Evolutionary conservation across 2,797 vertebrate genomes (phyloP).

Genomic region (Australoheros facetus): DNA sequence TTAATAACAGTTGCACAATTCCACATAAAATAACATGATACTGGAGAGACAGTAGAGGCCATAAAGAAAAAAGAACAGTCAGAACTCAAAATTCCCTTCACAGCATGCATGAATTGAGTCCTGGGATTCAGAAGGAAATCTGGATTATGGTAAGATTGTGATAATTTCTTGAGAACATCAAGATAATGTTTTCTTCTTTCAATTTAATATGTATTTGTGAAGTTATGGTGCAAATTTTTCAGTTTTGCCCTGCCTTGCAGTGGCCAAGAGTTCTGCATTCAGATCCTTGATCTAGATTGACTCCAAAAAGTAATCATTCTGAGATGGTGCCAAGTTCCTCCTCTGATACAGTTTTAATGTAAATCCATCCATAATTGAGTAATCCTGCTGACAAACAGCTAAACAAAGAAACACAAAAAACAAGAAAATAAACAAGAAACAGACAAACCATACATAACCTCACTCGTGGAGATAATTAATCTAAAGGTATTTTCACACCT

Average conservation of each 20-base stretch:
- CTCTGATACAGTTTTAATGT: not conserved
- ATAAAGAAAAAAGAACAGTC: not conserved
- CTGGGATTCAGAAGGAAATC: no score
- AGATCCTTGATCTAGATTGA: not conserved
- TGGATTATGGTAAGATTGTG: not conserved
- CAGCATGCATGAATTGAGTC: no score
- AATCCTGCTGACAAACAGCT: not conserved
- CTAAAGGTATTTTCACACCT: not conserved
- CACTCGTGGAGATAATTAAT: not conserved
- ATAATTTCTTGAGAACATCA: not conserved
- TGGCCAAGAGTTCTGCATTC: not conserved
- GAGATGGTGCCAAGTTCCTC: not conserved
- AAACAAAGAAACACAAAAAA: not conserved
- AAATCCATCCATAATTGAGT: not conserved
- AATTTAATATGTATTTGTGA: not conserved
- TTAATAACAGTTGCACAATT: slow-evolving; percentile 3
- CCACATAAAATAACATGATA: not conserved
- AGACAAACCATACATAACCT: not conserved
- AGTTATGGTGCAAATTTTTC: not conserved
- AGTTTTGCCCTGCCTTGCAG: not conserved
- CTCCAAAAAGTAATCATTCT: not conserved
- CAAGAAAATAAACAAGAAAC: not conserved
- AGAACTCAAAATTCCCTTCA: not conserved
- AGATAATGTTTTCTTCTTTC: not conserved
- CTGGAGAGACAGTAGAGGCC: not conserved